phyloP scores from a whole-genome alignment of 2,888 invertebrate species.

The Molanna angustata region DNA sequence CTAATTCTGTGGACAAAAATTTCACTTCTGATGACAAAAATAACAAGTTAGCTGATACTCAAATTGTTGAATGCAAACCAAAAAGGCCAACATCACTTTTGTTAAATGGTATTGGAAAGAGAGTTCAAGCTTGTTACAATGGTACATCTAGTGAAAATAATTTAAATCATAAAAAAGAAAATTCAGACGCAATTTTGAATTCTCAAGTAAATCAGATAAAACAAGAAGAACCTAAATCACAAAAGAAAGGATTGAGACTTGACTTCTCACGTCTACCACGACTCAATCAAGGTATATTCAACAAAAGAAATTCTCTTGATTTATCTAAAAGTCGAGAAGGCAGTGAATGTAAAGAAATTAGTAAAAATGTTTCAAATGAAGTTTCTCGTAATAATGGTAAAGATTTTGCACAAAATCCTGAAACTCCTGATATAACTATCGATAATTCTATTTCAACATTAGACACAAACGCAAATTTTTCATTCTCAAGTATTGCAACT shows the following conservation, averaged over 20 bases:
- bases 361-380: slow-evolving; percentile 38
- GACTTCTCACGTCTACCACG: slow-evolving; percentile 61
- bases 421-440: slow-evolving; percentile 22
- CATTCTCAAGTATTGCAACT: slow-evolving; percentile 18
- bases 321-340: slow-evolving; percentile 34
- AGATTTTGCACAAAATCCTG: slow-evolving; percentile 21
- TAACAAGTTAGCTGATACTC: neutral
- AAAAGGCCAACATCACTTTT: slow-evolving; percentile 55
- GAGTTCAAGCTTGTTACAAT: slow-evolving; percentile 46
- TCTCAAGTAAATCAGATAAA: slow-evolving; percentile 14
- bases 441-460: neutral
- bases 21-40: slow-evolving; percentile 31
- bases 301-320: slow-evolving; percentile 47
- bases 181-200: neutral
- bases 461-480: slow-evolving; percentile 17
- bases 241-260: slow-evolving; percentile 55
- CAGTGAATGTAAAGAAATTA: slow-evolving; percentile 26
- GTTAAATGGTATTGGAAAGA: slow-evolving; percentile 54
- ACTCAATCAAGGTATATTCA: slow-evolving; percentile 58
- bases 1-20: slow-evolving; percentile 35
- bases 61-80: slow-evolving; percentile 39
- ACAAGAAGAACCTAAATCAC: slow-evolving; percentile 25
- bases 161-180: slow-evolving; percentile 29
- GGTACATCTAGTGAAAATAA: slow-evolving; percentile 50
- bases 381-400: slow-evolving; percentile 37